Evolutionary conservation across 1,140 invertebrate species (phyloP), one percentile per base, ranked within the genome.

Genomic region (Pseudomyrmex pallidus): DNA sequence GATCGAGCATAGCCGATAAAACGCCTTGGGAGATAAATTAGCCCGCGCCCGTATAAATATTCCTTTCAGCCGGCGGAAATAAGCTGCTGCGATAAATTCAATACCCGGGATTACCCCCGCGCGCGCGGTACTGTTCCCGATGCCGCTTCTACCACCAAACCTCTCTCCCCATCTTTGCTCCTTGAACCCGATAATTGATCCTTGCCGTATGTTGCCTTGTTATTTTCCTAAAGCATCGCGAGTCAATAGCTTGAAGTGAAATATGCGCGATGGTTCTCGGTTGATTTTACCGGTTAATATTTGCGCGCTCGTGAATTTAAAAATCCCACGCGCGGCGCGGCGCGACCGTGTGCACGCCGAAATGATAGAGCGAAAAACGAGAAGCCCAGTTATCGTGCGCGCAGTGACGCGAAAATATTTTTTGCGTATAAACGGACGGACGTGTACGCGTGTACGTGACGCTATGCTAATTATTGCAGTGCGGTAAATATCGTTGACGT

Each of bases 51-150:
- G 52, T 70, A 78, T 78, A 78, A 78, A 78, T 78, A 78, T 78
- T 78, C 76, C 76, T 78, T 78, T 78, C 76, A 70, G 67, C 76
- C 54, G 76, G 64, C 76, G 76, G 76, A 78, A 78, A 78, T 78
- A 78, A 78, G 76, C 76, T 78, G 76, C 76, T 78, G 54, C 76
- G 76, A 78, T 78, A 78, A 78, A 78, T 78, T 78, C 76, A 78
- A 78, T 78, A 78, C 64, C 64, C 64, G 46, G n/a, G 22, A 52
- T 35, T 52, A 17, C 35, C 35, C 5, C 35, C 20, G n/a, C 35
- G 35, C 35, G 35, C 54, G 64, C 64, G 52, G 20, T 70, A 22
- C 44, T 17, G 50, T 70, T 78, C 52, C 64, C 74, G 74, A 78
- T 57, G 74, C 74, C 10, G 74, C 46, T 10, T 9, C 57, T 4